Evolutionary conservation across 2,113 vertebrate genomes (phyloP).

Genomic region (Pangasianodon gigas): DNA sequence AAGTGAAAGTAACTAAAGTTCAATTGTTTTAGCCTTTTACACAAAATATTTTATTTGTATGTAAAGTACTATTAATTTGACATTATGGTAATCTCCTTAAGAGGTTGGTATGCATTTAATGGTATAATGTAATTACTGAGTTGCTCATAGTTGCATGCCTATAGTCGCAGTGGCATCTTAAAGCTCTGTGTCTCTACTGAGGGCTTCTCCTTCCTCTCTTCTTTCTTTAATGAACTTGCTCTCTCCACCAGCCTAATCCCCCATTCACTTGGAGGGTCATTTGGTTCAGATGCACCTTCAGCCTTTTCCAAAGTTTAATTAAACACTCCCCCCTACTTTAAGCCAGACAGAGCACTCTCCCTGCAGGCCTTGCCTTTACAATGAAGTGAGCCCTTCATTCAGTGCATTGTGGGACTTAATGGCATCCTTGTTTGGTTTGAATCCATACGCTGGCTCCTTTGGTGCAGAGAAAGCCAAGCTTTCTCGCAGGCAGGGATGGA

Average conservation of each 20-base stretch:
- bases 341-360: conserved; percentile 47
- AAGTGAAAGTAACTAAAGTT: neutral
- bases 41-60: neutral
- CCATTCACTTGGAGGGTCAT: conserved; percentile 56
- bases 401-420: conserved; percentile 57
- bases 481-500: conserved; percentile 34
- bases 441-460: conserved; percentile 43
- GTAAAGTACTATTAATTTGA: neutral
- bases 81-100: neutral
- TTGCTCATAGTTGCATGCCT: conserved; percentile 21
- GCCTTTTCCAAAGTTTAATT: conserved; percentile 63
- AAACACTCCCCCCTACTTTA: conserved; percentile 56
- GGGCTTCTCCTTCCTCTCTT: conserved; percentile 18
- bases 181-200: conserved; percentile 16
- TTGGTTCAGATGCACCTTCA: conserved; percentile 60
- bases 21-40: too few relatives aligned
- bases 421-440: conserved; percentile 59
- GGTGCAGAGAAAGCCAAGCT: conserved; percentile 45
- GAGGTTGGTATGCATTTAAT: neutral
- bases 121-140: neutral
- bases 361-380: conserved; percentile 42
- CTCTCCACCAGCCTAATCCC: conserved; percentile 58
- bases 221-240: conserved; percentile 51
- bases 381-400: conserved; percentile 50
- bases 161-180: conserved; percentile 14